Base-by-base conservation (phyloP, 2,797 vertebrate species). In the Trichosurus vulpecula region DNA sequence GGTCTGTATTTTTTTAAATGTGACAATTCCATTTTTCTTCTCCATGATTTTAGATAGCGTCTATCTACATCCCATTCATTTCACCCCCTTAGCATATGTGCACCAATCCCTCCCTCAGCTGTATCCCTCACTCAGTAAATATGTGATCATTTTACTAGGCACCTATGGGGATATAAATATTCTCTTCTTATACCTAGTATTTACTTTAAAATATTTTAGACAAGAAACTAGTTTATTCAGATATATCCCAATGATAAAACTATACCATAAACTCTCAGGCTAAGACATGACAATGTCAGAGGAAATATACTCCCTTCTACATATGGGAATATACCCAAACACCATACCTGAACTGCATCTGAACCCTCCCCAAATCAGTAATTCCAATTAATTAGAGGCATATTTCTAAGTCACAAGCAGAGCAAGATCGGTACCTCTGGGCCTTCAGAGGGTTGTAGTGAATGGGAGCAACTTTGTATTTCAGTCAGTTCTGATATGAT, bases 321-420 rank as follows among this genome's bases (percentile, higher is more conserved):
- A 51, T 27, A 47, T 47, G 25, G 22, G 74, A 55, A 51, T 87
- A 87, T 87, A 10, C 41, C 22, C 41, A 41, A 27, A 27, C 27
- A 6, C 9, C 74, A 87, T 52, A 58, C 57, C 55, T 53, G 74
- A 97, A 61, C 53, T 96, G 93, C 96, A 95, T 53, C 90, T 93
- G 93, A 97, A 95, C 90, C 95, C 90, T 96, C 95, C 95, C 96
- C 94, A 96, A 57, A 97, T 95, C 95, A 97, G 93, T 93, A 97
- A 66, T 91, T 74, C 35, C 53, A 92, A 95, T 95, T 97, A 66
- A 96, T 95, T 97, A 95, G 95, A 93, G 14, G 9, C 3, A 29
- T 12, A 51, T 3, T 87, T 87, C 9, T 51, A 87, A 87, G 19
- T 96, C 95, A 54, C 93, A 92, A 95, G 25, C 93, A 95, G 96